These are phyloP conservation scores for Buathra laborator DNA, from an alignment of 2,888 invertebrate genomes.

Conservation along the genomic window DNA sequence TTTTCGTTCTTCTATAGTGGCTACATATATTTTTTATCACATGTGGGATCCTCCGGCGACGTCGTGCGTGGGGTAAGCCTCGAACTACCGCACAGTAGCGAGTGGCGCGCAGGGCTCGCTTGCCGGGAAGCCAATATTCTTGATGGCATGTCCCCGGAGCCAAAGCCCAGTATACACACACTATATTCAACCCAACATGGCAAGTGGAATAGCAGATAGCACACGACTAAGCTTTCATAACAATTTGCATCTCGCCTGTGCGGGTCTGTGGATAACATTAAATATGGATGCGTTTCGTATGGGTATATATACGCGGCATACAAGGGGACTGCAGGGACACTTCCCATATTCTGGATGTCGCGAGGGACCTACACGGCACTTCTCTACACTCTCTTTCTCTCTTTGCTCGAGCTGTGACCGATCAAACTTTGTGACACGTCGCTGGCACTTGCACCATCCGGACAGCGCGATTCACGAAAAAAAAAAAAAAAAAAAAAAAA, in stretches of 20 bases:
- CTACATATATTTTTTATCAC: slow-evolving; percentile 82
- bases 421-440: slow-evolving; percentile 69
- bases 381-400: slow-evolving; percentile 29
- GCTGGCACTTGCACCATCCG: slow-evolving; percentile 54
- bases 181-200: slow-evolving; percentile 13
- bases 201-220: slow-evolving; percentile 53
- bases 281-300: slow-evolving; percentile 82
- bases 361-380: slow-evolving; percentile 58
- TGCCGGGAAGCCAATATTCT: slow-evolving; percentile 75
- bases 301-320: slow-evolving; percentile 70
- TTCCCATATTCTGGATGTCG: slow-evolving; percentile 63
- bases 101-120: neutral
- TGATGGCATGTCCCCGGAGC: slow-evolving; percentile 74
- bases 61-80: slow-evolving; percentile 6
- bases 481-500: neutral
- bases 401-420: slow-evolving; percentile 57
- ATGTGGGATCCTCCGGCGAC: slow-evolving; percentile 75
- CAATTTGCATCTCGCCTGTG: slow-evolving; percentile 82
- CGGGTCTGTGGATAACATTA: slow-evolving; percentile 78
- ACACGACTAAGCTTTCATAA: slow-evolving; percentile 83
- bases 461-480: neutral
- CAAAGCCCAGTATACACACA: slow-evolving; percentile 44
- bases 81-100: neutral
- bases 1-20: slow-evolving; percentile 43
- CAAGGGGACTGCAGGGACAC: slow-evolving; percentile 66